Evolutionary conservation across 2,888 invertebrate genomes (phyloP).

Genomic region (Trypoxylon attenuatum): DNA sequence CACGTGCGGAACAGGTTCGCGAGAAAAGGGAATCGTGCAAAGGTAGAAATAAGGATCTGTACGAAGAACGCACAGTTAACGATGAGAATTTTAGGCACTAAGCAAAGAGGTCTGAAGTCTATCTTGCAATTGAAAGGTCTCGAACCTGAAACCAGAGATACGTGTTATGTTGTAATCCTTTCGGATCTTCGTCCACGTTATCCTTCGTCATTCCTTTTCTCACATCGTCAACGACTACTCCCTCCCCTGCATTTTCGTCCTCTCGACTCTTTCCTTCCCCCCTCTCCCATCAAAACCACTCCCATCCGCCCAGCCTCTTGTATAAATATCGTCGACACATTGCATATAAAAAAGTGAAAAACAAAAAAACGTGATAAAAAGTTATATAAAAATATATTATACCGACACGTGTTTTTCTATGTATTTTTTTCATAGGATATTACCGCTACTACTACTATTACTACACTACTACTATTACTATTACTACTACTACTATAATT

Average conservation of each 20-base stretch:
- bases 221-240: background rate
- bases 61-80: background rate
- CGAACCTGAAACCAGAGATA: background rate
- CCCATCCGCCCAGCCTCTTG: slow-evolving; percentile 10
- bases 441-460: slow-evolving; percentile 40
- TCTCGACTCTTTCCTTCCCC: background rate
- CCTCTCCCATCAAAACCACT: background rate
- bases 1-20: too few relatives aligned
- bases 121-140: too few relatives aligned
- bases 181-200: too few relatives aligned
- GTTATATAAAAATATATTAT: slow-evolving; percentile 51
- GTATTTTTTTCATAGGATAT: slow-evolving; percentile 52
- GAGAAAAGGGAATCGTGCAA: too few relatives aligned
- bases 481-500: slow-evolving; percentile 35
- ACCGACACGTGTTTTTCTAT: slow-evolving; percentile 58
- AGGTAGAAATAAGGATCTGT: too few relatives aligned
- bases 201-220: too few relatives aligned
- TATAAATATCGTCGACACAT: slow-evolving; percentile 36
- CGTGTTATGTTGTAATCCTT: background rate
- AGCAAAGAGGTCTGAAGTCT: background rate
- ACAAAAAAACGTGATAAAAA: slow-evolving; percentile 54
- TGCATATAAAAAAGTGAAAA: slow-evolving; percentile 35
- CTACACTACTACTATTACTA: slow-evolving; percentile 34
- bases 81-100: background rate
- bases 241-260: background rate